These are phyloP conservation scores for Catharus bicknelli DNA, from an alignment of 2,113 vertebrate genomes.

Conservation along the genomic window DNA sequence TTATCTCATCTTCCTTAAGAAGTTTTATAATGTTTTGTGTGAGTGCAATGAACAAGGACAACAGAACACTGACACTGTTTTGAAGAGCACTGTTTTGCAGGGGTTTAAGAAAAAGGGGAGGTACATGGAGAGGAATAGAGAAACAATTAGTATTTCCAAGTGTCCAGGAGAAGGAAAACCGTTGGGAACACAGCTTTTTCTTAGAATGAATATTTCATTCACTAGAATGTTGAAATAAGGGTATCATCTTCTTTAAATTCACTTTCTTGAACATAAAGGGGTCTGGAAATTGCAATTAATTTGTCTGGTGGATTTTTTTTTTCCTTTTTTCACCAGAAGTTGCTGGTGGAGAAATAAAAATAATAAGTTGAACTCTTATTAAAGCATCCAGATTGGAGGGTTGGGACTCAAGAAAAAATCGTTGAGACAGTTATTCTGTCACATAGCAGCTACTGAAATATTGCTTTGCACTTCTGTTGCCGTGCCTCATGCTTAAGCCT, in stretches of 20 bases:
- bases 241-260: not conserved
- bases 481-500: not conserved
- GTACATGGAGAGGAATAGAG: accelerated
- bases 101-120: accelerated
- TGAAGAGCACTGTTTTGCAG: not conserved
- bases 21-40: not conserved
- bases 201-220: not conserved
- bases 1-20: not conserved
- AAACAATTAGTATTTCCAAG: not conserved
- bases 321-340: not conserved
- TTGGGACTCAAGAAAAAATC: not conserved
- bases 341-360: not conserved
- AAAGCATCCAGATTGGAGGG: not conserved
- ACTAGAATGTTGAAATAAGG: not conserved
- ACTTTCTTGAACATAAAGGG: not conserved
- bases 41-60: not conserved
- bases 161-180: not conserved
- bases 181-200: not conserved
- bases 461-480: not conserved
- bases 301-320: not conserved
- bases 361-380: not conserved
- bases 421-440: not conserved
- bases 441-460: not conserved
- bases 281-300: not conserved
- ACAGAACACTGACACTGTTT: not conserved